Conservation (phyloP, 2,888 invertebrate species). For the Parnassius mnemosyne region DNA sequence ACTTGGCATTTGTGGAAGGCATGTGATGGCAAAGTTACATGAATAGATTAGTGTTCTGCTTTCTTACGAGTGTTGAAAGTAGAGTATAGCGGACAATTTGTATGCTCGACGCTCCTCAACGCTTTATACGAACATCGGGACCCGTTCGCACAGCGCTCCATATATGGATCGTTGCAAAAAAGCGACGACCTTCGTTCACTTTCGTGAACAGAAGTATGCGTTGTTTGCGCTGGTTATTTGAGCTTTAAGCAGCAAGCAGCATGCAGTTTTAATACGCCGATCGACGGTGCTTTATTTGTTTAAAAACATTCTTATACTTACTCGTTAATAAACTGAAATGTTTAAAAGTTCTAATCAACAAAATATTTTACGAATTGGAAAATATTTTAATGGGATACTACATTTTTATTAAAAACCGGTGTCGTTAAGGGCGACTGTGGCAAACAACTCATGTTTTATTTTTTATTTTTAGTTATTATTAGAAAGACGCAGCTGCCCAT, state of each 20-base stretch:
- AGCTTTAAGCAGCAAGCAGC: not conserved
- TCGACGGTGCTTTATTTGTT: too few species aligned
- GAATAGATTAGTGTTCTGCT: slow-evolving; percentile 8
- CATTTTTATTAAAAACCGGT: too few species aligned
- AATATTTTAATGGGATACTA: too few species aligned
- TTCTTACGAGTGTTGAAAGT: slow-evolving; percentile 15
- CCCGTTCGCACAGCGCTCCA: slow-evolving; percentile 25
- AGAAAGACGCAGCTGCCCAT: too few species aligned
- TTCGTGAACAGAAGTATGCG: slow-evolving; percentile 32
- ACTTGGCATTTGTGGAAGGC: slow-evolving; percentile 12
- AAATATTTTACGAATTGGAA: too few species aligned
- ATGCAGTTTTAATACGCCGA: not conserved
- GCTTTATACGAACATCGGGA: slow-evolving; percentile 18
- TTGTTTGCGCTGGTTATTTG: not conserved
- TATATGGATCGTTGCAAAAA: slow-evolving; percentile 31
- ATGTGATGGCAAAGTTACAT: not conserved
- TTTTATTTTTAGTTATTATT: too few species aligned
- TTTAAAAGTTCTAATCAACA: too few species aligned
- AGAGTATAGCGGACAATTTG: slow-evolving; percentile 12
- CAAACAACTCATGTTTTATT: too few species aligned
- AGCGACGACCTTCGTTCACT: slow-evolving; percentile 33
- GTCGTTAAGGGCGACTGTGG: too few species aligned
- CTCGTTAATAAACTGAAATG: too few species aligned
- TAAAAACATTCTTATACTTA: too few species aligned
- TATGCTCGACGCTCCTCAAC: not conserved